These are phyloP conservation scores for Rousettus leschenaultii DNA, from an alignment of 2,113 vertebrate genomes.

Conservation along the genomic window DNA sequence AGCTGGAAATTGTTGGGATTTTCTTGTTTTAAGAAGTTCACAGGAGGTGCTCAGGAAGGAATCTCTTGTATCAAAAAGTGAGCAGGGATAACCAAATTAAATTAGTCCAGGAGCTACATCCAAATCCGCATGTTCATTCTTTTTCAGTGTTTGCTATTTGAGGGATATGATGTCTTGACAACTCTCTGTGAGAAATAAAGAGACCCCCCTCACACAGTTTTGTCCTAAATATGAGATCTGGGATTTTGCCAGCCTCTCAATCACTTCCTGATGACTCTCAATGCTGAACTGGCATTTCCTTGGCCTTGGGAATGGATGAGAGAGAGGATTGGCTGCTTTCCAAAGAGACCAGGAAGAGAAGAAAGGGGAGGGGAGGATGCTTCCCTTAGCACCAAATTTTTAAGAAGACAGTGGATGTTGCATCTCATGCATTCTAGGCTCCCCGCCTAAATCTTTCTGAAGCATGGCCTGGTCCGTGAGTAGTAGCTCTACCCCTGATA, in stretches of 20 bases:
- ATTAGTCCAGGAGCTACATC: neutral
- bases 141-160: neutral
- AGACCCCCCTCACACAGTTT: constrained; percentile 41
- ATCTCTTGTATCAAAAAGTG: neutral
- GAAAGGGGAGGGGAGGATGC: neutral
- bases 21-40: constrained; percentile 8
- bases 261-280: constrained; percentile 68
- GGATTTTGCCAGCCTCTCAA: constrained; percentile 68
- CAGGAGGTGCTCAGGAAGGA: neutral
- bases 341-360: constrained; percentile 58
- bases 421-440: neutral
- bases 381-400: constrained; percentile 38
- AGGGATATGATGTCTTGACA: constrained; percentile 57
- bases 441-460: constrained; percentile 1
- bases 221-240: constrained; percentile 53
- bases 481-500: neutral
- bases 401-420: constrained; percentile 43
- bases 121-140: neutral
- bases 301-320: constrained; percentile 71
- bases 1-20: neutral
- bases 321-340: constrained; percentile 68
- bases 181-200: constrained; percentile 49
- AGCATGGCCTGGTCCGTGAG: neutral
- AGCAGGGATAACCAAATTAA: constrained; percentile 24
- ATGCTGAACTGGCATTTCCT: constrained; percentile 74